Evolutionary conservation across 2,113 vertebrate species (phyloP).

Genomic region (Elephas maximus): DNA sequence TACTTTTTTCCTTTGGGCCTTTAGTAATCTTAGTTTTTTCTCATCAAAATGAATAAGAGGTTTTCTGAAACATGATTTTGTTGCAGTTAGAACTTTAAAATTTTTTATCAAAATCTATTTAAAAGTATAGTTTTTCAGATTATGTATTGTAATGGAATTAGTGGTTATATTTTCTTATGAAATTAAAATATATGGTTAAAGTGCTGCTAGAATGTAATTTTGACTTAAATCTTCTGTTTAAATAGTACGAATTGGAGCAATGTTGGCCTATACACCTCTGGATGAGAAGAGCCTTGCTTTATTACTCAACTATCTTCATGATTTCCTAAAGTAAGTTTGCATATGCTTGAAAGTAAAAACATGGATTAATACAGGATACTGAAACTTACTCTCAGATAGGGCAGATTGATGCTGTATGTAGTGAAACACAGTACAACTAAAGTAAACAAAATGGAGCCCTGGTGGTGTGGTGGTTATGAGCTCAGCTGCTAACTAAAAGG

Average conservation of each 20-base stretch:
- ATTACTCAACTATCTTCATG: conserved; percentile 98
- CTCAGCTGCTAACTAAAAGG: no score
- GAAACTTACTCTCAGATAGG: not conserved
- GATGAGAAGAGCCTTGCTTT: conserved; percentile 99
- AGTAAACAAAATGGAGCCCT: not conserved
- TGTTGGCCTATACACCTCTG: conserved; percentile 98
- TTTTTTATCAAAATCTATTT: not conserved
- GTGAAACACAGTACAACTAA: not conserved
- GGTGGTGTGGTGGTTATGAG: no score
- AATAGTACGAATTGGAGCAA: conserved; percentile 97
- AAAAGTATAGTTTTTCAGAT: not conserved
- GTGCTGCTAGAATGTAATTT: not conserved
- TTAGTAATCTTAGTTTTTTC: not conserved
- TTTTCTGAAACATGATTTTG: fast-evolving
- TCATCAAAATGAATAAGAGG: not conserved
- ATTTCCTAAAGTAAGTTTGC: conserved; percentile 97
- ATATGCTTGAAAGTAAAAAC: not conserved
- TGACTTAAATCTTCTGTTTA: not conserved
- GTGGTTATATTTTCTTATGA: not conserved
- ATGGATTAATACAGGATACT: not conserved
- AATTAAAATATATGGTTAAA: not conserved
- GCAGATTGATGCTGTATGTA: not conserved
- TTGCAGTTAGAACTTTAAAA: not conserved
- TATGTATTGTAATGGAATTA: not conserved
- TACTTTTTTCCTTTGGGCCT: fast-evolving